A percentile compares a stretch with the other conserved stretches of the same genome.
Conservation (phyloP, 2,797 vertebrate genomes). For the Microctenopoma lineatum region DNA sequence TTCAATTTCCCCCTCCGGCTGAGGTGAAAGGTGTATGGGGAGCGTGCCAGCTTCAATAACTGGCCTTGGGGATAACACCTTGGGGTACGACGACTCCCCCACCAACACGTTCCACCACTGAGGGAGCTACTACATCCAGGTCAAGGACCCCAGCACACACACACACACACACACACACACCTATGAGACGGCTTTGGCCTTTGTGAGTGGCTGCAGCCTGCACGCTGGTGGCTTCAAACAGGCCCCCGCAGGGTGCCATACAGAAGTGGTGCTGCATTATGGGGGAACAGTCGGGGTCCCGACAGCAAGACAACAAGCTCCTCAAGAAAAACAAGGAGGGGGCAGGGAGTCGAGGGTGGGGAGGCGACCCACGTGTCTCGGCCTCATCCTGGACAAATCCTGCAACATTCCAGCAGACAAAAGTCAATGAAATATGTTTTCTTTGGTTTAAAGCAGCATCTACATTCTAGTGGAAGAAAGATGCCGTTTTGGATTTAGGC, state of each 20-base stretch:
- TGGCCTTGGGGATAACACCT: constrained; percentile 23
- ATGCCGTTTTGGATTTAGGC: constrained; percentile 27
- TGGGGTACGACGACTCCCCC: constrained; percentile 54
- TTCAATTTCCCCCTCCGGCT: constrained; percentile 69
- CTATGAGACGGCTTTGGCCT: constrained; percentile 22
- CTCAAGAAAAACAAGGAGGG: constrained; percentile 20
- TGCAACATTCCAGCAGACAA: constrained; percentile 50
- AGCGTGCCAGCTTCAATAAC: constrained; percentile 60
- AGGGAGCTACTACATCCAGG: constrained; percentile 66
- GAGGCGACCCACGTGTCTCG: constrained; percentile 14
- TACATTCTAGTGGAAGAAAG: not conserved
- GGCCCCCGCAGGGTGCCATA: constrained; percentile 28
- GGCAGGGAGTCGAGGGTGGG: not conserved
- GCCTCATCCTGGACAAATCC: constrained; percentile 8
- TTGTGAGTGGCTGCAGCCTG: constrained; percentile 3
- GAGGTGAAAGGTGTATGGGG: constrained; percentile 68
- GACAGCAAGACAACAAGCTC: constrained; percentile 51
- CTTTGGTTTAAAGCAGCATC: constrained; percentile 8
- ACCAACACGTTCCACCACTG: constrained; percentile 37
- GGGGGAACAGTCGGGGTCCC: constrained; percentile 52
- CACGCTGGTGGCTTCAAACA: constrained; percentile 33
- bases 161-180: constrained; percentile 17
- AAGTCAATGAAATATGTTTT: constrained; percentile 11
- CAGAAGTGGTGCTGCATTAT: constrained; percentile 61
- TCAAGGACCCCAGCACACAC: constrained; percentile 37